phyloP scores from a whole-genome alignment of 1,140 invertebrate genomes.

The Platorchestia sp. region DNA sequence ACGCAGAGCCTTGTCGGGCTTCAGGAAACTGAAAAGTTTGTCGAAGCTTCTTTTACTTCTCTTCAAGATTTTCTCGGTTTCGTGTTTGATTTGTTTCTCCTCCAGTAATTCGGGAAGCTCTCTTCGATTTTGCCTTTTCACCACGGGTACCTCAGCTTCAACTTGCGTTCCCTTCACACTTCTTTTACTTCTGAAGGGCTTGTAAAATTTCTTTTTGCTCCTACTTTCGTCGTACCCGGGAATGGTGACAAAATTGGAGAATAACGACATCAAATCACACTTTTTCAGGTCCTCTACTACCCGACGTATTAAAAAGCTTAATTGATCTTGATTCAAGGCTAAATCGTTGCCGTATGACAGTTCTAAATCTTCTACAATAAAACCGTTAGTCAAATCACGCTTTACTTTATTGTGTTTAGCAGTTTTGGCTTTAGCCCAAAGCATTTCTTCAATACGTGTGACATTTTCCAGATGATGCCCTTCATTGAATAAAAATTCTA shows the following conservation, averaged over 20 bases:
- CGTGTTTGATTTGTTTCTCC: neutral
- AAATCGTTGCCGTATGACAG: neutral
- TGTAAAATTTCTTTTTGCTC: neutral
- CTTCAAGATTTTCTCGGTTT: neutral
- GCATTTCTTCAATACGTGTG: neutral
- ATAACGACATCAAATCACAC: neutral
- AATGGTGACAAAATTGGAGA: neutral
- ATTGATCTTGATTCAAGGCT: neutral
- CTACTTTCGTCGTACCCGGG: neutral
- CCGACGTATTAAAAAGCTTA: neutral
- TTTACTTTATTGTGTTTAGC: neutral
- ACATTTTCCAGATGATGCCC: neutral
- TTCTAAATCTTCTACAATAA: neutral
- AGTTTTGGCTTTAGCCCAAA: neutral
- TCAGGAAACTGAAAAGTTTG: neutral
- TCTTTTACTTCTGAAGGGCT: neutral
- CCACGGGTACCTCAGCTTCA: neutral
- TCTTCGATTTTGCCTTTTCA: neutral
- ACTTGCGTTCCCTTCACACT: neutral
- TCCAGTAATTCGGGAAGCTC: neutral
- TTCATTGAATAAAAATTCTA: neutral
- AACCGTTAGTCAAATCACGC: neutral
- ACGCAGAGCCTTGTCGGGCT: neutral
- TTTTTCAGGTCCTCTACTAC: neutral
- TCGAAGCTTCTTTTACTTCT: neutral